phyloP scores from a whole-genome alignment of 2,888 invertebrate species.

The Ischnus inquisitorius region DNA sequence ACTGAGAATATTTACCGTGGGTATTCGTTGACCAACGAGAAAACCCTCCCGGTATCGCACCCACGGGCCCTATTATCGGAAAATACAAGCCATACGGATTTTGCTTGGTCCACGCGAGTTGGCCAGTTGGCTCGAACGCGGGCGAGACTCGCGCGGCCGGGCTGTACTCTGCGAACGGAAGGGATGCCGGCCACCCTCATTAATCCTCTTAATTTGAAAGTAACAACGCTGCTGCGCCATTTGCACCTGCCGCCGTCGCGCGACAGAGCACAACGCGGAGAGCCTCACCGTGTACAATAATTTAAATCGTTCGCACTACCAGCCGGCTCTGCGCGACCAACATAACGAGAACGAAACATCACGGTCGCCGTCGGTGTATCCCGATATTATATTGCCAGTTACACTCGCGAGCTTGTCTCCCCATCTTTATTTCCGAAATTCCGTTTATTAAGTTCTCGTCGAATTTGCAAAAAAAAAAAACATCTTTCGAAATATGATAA shows the following conservation, averaged over 20 bases:
- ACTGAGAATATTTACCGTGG: slow-evolving; percentile 53
- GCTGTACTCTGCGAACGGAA: slow-evolving; percentile 2
- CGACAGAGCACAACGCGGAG: slow-evolving; percentile 24
- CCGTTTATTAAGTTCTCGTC: background rate
- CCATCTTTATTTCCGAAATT: background rate
- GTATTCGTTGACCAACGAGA: slow-evolving; percentile 65
- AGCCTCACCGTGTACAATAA: slow-evolving; percentile 50
- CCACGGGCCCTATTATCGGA: slow-evolving; percentile 77
- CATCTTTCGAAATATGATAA: background rate
- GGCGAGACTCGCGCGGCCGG: slow-evolving; percentile 15
- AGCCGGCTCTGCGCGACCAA: slow-evolving; percentile 15
- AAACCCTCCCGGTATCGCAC: slow-evolving; percentile 71
- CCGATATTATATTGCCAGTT: background rate
- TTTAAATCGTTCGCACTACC: slow-evolving; percentile 48
- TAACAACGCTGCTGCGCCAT: slow-evolving; percentile 78
- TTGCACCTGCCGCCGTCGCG: slow-evolving; percentile 78
- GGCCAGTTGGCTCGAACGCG: slow-evolving; percentile 28
- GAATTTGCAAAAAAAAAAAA: background rate
- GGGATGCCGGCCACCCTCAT: slow-evolving; percentile 72
- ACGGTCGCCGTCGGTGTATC: background rate
- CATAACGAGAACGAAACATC: slow-evolving; percentile 42
- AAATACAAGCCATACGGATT: slow-evolving; percentile 72
- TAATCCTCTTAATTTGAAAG: slow-evolving; percentile 82
- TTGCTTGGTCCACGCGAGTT: slow-evolving; percentile 39
- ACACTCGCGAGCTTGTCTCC: background rate